Evolutionary conservation across 2,113 vertebrate species (phyloP).

Genomic region (Phoenicopterus ruber): DNA sequence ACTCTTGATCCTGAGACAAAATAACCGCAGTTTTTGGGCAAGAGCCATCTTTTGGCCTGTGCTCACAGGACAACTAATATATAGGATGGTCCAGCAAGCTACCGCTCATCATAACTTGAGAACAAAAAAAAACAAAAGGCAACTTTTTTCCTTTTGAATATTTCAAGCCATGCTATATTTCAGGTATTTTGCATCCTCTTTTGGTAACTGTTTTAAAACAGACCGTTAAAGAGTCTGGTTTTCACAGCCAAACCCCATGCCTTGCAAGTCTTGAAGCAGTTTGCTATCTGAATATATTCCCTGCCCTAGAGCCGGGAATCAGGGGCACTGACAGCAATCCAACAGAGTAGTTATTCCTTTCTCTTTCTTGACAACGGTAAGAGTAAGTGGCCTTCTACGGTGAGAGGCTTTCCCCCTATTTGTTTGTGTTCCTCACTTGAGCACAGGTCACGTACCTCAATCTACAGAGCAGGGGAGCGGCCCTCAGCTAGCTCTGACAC

Average conservation of each 20-base stretch:
- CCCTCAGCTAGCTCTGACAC: neutral
- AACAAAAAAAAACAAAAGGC: neutral
- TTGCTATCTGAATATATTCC: neutral
- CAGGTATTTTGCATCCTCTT: neutral
- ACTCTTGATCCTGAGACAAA: neutral
- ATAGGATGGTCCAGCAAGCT: neutral
- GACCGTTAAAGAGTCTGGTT: neutral
- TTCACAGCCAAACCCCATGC: neutral
- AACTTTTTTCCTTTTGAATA: neutral
- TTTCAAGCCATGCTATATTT: neutral
- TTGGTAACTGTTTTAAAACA: neutral
- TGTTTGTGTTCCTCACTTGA: neutral
- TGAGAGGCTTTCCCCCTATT: neutral
- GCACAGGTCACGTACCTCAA: neutral
- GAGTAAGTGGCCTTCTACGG: neutral
- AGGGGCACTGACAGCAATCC: constrained; percentile 9
- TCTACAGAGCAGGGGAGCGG: neutral
- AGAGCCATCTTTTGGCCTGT: neutral
- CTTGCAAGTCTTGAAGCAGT: neutral
- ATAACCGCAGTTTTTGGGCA: neutral
- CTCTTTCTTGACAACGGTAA: neutral
- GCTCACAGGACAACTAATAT: neutral
- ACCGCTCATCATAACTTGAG: neutral
- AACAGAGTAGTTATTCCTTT: neutral
- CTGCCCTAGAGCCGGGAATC: neutral